A percentile compares a stretch with the other conserved stretches of the same genome.
Conservation (phyloP, 2,113 vertebrate genomes). For the Xenopus tropicalis region DNA sequence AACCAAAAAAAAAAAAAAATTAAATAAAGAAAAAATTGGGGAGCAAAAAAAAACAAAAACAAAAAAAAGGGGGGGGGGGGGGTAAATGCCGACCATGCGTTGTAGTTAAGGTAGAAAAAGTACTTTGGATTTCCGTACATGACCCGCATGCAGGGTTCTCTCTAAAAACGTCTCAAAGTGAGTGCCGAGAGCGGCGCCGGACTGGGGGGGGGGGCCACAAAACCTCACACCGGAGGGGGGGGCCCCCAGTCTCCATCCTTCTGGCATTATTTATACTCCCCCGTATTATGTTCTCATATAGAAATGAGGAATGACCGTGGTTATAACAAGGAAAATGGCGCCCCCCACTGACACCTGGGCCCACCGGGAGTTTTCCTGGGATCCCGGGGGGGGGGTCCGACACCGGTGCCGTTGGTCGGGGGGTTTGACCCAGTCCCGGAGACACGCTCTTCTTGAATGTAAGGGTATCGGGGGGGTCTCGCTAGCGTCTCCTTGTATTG, state of each 20-base stretch:
- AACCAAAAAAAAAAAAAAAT: conserved; percentile 10
- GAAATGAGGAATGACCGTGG: too few relatives aligned
- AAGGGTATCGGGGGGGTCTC: neutral
- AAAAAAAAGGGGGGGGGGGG: neutral
- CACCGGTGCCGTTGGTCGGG: neutral
- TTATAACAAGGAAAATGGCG: too few relatives aligned
- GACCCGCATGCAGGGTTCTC: conserved; percentile 84
- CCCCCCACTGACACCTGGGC: too few relatives aligned
- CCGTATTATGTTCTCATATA: conserved; percentile 35
- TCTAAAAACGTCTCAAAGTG: conserved; percentile 50
- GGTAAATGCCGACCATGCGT: conserved; percentile 64
- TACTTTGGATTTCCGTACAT: conserved; percentile 68
- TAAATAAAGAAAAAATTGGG: neutral
- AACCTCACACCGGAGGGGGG: too few relatives aligned
- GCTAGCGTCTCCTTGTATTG: conserved; percentile 2
- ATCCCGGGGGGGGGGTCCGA: too few relatives aligned
- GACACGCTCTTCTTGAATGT: neutral
- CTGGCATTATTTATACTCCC: too few relatives aligned
- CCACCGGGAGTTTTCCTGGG: too few relatives aligned
- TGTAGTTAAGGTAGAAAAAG: conserved; percentile 53
- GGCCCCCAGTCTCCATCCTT: too few relatives aligned
- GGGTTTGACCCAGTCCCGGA: conserved; percentile 3
- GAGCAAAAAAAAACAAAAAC: conserved; percentile 19
- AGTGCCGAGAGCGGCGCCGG: too few relatives aligned
- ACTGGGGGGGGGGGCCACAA: too few relatives aligned